Evolutionary conservation across 2,113 vertebrate species (phyloP).

Genomic region (Caracal caracal): DNA sequence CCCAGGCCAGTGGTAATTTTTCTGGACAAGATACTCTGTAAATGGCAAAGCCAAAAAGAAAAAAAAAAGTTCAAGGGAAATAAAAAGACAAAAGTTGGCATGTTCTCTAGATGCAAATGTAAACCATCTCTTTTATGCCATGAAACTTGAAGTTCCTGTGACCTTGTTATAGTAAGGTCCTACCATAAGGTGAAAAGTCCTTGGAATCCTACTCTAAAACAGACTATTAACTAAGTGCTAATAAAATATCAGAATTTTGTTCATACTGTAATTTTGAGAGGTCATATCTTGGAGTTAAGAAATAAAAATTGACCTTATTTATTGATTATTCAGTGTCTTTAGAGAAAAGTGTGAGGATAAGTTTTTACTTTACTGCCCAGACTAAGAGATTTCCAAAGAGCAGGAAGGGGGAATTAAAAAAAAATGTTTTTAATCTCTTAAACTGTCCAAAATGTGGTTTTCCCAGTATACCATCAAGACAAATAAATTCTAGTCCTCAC

Average conservation of each 20-base stretch:
- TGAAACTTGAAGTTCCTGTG: not conserved
- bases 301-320: conserved; percentile 7
- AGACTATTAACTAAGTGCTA: not conserved
- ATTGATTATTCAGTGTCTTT: not conserved
- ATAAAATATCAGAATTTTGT: conserved; percentile 36
- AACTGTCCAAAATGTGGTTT: not conserved
- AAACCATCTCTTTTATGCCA: not conserved
- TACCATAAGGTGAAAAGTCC: not conserved
- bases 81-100: conserved; percentile 43
- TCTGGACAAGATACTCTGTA: conserved; percentile 19
- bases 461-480: not conserved
- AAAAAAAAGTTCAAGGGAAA: not conserved
- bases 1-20: conserved; percentile 31
- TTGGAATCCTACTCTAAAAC: not conserved
- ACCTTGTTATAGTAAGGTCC: not conserved
- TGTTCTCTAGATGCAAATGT: not conserved
- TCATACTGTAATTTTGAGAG: not conserved
- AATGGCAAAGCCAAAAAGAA: not conserved
- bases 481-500: not conserved
- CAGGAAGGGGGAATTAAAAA: not conserved
- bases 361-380: not conserved
- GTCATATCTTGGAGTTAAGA: not conserved
- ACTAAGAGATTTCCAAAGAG: not conserved
- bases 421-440: not conserved
- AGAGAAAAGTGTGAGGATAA: not conserved